Conservation (phyloP, 30 jellyfish, hydroid and myxozoan species). For the Chrysaora quinquecirrha region DNA sequence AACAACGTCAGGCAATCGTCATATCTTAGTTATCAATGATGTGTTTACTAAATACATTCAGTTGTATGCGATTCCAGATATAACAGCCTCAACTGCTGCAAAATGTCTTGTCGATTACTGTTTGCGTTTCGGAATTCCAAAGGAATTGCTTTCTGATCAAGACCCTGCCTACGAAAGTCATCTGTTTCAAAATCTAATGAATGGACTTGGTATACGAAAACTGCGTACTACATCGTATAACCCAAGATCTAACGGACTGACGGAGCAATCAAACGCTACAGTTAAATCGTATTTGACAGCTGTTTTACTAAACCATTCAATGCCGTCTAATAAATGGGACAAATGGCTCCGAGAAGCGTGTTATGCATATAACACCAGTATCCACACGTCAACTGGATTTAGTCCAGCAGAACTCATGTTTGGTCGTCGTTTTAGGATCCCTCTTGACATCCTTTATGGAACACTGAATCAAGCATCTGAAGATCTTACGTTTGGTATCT, state of each 20-base stretch:
- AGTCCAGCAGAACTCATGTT: constrained; percentile 49
- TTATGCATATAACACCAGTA: constrained; percentile 32
- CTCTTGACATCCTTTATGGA: not conserved
- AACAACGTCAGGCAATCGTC: not conserved
- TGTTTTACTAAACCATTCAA: not conserved
- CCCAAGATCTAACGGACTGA: constrained; percentile 24
- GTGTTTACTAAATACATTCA: constrained; percentile 14
- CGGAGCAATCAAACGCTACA: constrained; percentile 18
- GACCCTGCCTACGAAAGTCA: constrained; percentile 37
- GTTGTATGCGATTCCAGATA: constrained; percentile 3
- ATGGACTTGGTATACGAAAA: not conserved
- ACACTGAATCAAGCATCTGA: too few relatives aligned
- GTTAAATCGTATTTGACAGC: constrained; percentile 11
- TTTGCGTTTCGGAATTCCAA: constrained; percentile 29
- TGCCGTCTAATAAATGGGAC: constrained; percentile 4
- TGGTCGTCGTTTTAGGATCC: constrained; percentile 36
- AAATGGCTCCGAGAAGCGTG: constrained; percentile 42
- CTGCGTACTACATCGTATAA: constrained; percentile 40
- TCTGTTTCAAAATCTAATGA: constrained; percentile 18
- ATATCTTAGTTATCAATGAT: constrained; percentile 19
- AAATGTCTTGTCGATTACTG: not conserved
- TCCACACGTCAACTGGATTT: constrained; percentile 39
- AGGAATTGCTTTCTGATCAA: not conserved
- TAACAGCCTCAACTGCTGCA: constrained; percentile 9
- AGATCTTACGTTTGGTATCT: not conserved